Percentiles rank a stretch among this genome's conserved stretches.
phyloP scores from a whole-genome alignment of 2,888 invertebrate genomes.

The Crossocerus cetratus region DNA sequence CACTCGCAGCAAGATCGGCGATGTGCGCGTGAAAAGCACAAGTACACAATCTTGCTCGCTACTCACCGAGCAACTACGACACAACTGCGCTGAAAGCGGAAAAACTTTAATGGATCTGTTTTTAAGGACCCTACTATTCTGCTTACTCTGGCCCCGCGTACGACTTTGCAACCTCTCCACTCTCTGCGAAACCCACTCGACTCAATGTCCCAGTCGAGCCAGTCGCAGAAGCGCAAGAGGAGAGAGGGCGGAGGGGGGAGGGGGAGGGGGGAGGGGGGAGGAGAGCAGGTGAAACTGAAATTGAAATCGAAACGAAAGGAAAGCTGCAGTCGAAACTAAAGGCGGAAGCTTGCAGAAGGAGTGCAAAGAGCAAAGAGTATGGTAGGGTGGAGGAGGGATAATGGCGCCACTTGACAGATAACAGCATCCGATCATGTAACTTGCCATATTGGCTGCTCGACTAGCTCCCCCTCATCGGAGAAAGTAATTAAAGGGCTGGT shows the following conservation, averaged over 20 bases:
- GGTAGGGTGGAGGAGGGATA: constrained; percentile 39
- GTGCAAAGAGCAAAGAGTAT: background rate
- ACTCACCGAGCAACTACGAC: constrained; percentile 52
- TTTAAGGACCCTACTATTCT: constrained; percentile 57
- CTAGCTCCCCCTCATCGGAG: constrained; percentile 7
- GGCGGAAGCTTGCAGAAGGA: background rate
- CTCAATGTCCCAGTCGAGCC: constrained; percentile 53
- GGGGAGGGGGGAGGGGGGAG: no score
- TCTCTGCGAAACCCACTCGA: constrained; percentile 59
- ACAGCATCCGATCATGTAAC: constrained; percentile 42
- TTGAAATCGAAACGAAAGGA: background rate
- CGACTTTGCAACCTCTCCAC: constrained; percentile 56
- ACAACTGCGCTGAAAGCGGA: constrained; percentile 34
- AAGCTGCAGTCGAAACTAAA: background rate
- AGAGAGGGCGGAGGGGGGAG: constrained; percentile 22
- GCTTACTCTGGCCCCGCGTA: constrained; percentile 28
- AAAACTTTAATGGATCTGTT: constrained; percentile 73
- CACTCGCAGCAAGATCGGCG: constrained; percentile 15
- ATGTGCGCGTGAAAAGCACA: constrained; percentile 48
- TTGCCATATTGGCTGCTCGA: constrained; percentile 1
- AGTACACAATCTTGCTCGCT: constrained; percentile 54
- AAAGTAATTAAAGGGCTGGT: constrained; percentile 26
- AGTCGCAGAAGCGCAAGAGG: constrained; percentile 37
- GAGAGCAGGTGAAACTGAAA: no score
- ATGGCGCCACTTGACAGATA: constrained; percentile 61